These are phyloP conservation scores for Cheilinus undulatus DNA, from an alignment of 2,113 vertebrate genomes.

Conservation along the genomic window DNA sequence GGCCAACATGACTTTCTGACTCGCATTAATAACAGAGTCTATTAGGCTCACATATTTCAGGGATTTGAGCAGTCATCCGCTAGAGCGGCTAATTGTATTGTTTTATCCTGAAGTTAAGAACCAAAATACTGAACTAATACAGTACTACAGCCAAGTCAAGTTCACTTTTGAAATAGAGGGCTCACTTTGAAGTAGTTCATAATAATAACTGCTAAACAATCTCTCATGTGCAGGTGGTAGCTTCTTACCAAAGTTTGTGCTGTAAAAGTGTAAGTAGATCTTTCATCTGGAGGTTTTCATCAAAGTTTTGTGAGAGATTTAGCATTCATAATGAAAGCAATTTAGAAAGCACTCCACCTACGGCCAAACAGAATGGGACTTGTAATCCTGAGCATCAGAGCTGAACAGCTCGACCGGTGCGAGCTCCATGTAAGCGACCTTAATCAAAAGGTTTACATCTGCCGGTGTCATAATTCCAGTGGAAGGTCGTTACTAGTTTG, in stretches of 20 bases:
- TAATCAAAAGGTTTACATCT: conserved; percentile 80
- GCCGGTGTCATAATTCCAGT: conserved; percentile 78
- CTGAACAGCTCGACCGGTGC: conserved; percentile 66
- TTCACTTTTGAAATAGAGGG: conserved; percentile 65
- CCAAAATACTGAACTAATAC: conserved; percentile 69
- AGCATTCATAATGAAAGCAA: conserved; percentile 69
- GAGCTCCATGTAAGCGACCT: conserved; percentile 67
- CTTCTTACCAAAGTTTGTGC: conserved; percentile 48
- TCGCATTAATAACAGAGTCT: conserved; percentile 54
- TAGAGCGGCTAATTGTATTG: conserved; percentile 74
- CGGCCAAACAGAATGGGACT: conserved; percentile 70
- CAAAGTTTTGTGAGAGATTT: conserved; percentile 67
- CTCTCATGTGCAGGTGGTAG: conserved; percentile 41
- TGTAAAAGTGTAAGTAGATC: conserved; percentile 46
- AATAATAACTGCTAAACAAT: conserved; percentile 55
- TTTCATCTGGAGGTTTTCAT: conserved; percentile 65
- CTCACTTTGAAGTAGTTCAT: conserved; percentile 52
- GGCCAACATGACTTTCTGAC: conserved; percentile 66
- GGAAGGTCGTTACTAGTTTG: conserved; percentile 81
- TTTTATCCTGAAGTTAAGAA: conserved; percentile 75
- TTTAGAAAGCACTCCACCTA: conserved; percentile 72
- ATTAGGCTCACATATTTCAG: conserved; percentile 68
- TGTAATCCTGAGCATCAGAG: conserved; percentile 70
- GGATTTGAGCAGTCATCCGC: conserved; percentile 76
- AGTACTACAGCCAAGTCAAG: conserved; percentile 69